These are phyloP conservation scores for Aporophyla lueneburgensis DNA, from an alignment of 2,888 invertebrate species.

Conservation along the genomic window DNA sequence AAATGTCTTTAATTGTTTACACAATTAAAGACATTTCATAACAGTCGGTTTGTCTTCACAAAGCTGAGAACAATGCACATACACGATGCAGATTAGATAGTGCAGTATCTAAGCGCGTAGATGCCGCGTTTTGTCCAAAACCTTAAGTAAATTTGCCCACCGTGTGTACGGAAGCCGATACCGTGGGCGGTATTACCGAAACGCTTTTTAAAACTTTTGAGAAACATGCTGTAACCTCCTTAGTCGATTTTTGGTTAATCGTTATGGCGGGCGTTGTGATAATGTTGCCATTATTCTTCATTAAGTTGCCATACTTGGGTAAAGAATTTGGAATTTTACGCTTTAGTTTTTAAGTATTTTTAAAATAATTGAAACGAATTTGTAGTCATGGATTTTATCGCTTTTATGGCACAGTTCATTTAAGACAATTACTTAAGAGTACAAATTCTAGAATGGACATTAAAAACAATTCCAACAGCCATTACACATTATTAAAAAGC, in stretches of 20 bases:
- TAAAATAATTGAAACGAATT: slow-evolving; percentile 9
- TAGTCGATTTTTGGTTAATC: slow-evolving; percentile 53
- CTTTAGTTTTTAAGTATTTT: neutral
- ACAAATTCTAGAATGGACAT: neutral
- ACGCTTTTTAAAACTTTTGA: slow-evolving; percentile 41
- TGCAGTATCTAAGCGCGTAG: slow-evolving; percentile 54
- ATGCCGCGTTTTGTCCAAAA: slow-evolving; percentile 59
- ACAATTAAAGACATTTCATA: slow-evolving; percentile 59
- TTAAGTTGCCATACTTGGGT: slow-evolving; percentile 30
- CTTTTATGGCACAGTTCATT: neutral
- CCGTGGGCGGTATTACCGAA: slow-evolving; percentile 50
- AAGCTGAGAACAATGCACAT: slow-evolving; percentile 57
- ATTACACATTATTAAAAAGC: slow-evolving; percentile 18
- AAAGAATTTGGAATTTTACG: slow-evolving; percentile 7
- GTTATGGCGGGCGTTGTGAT: slow-evolving; percentile 16
- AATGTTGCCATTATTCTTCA: slow-evolving; percentile 44
- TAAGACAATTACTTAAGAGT: neutral
- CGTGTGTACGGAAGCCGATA: slow-evolving; percentile 65
- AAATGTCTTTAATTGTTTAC: slow-evolving; percentile 55
- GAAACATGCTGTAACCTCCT: slow-evolving; percentile 50
- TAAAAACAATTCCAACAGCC: neutral
- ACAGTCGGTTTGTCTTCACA: slow-evolving; percentile 50
- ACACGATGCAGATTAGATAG: slow-evolving; percentile 66
- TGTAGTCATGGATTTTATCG: slow-evolving; percentile 7
- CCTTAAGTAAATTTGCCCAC: slow-evolving; percentile 61